Evolutionary conservation across 2,888 invertebrate genomes (phyloP), one percentile per base, ranked within the genome.

Genomic region (Cheilosia soror): DNA sequence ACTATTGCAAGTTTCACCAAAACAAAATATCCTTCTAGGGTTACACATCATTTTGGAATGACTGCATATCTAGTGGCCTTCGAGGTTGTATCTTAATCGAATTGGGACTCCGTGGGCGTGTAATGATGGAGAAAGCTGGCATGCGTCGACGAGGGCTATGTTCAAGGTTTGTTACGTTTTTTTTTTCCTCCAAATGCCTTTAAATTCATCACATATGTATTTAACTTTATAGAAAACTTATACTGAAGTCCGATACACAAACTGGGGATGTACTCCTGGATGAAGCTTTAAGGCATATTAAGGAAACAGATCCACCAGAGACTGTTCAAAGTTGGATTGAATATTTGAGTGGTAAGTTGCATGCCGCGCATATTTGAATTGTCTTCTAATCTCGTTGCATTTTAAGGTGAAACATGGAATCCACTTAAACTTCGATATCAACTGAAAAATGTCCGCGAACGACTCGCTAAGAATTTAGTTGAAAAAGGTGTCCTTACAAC

Each of bases 41-140:
- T 87, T 99, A 99, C 94, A 99, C 99, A 91, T 99, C 99, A 75
- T 99, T 99, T 93, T 99, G 99, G 99, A 99, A 99, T 93, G 99
- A 99, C 93, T 99, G 99, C 93, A 99, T 99, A 94, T 99, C 99
- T 88, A 98, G 98, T 90, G 99, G 99, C 53, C 94, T 99, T 87
- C 95, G 99, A 90, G 99, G 99, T 87, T 99, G 99, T 93, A 99
- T 99, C 91, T 94, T 99, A 89, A 98, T 99, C 88, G 99, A 99
- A 93, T 94, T 99, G 89, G 98, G 98, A 9, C 93, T 99, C 87
- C 94, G 99, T 89, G 98, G 98, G 57, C 96, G 99, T 82, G 95
- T 99, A 81, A 99, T 99, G 93, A 93, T 99, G 89, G 99, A 99
- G 93, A 96, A 96, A 91, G 97, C 98, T 89, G 99, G 99, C 58